A percentile compares a stretch with the other conserved stretches of the same genome.
Conservation (phyloP, 2,888 invertebrate species). For the Lepetodrilus schrolli region DNA sequence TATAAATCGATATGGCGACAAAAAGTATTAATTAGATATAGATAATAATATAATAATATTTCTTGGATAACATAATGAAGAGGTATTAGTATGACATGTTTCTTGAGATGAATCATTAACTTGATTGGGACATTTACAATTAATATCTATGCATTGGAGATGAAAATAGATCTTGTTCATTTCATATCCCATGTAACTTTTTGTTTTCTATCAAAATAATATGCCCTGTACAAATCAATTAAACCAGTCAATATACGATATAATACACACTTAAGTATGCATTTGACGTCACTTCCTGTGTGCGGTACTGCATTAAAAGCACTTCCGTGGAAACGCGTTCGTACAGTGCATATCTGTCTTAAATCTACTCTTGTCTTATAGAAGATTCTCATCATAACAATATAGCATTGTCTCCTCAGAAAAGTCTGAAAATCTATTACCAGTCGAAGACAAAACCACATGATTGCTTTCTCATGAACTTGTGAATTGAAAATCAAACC, state of each 20-base stretch:
- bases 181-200: neutral
- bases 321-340: constrained; percentile 16
- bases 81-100: no score
- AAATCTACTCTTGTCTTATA: neutral
- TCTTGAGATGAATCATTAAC: no score
- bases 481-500: constrained; percentile 22
- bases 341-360: neutral
- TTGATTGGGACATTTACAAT: no score
- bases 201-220: constrained; percentile 8
- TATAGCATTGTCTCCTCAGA: neutral
- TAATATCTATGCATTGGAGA: no score
- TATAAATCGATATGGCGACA: no score
- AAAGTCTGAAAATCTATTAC: constrained; percentile 17
- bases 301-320: constrained; percentile 22
- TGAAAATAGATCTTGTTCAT: constrained; percentile 5
- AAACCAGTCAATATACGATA: neutral
- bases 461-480: constrained; percentile 26
- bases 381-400: neutral
- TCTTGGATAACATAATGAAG: no score
- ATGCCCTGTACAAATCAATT: neutral
- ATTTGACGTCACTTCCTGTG: constrained; percentile 23
- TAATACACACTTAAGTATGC: constrained; percentile 2
- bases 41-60: no score
- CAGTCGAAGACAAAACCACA: constrained; percentile 21
- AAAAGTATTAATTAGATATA: no score